These are phyloP conservation scores for Octodonta nipae DNA, from an alignment of 2,888 invertebrate species.

Conservation along the genomic window DNA sequence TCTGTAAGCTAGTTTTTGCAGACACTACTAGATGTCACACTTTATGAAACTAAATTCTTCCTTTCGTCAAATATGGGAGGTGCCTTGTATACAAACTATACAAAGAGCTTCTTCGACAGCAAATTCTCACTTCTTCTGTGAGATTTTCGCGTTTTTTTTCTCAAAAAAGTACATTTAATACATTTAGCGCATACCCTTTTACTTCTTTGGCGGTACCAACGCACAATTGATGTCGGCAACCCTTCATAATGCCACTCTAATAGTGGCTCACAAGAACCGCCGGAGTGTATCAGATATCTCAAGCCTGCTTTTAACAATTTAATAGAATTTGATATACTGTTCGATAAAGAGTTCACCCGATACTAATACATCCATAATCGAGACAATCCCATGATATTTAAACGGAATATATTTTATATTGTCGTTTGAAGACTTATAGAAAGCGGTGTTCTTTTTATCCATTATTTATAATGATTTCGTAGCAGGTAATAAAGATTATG, in stretches of 20 bases:
- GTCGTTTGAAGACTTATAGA: slow-evolving; percentile 15
- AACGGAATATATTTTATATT: slow-evolving; percentile 12
- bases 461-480: slow-evolving; percentile 8
- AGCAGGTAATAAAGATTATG: slow-evolving; percentile 7
- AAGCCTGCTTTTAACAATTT: slow-evolving; percentile 18
- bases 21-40: too few species aligned
- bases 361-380: slow-evolving; percentile 15
- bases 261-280: slow-evolving; percentile 14
- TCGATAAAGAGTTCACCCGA: slow-evolving; percentile 23
- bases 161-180: too few species aligned
- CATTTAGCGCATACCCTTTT: too few species aligned
- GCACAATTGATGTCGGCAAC: slow-evolving; percentile 1
- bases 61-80: too few species aligned
- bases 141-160: too few species aligned
- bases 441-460: slow-evolving; percentile 16
- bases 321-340: slow-evolving; percentile 21
- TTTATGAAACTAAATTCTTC: too few species aligned
- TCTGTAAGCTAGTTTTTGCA: too few species aligned
- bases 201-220: too few species aligned
- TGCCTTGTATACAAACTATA: too few species aligned
- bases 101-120: too few species aligned
- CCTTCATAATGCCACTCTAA: neutral
- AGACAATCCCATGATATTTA: slow-evolving; percentile 11
- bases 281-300: slow-evolving; percentile 19
- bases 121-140: too few species aligned